A percentile compares a stretch with the other conserved stretches of the same genome.
phyloP scores from a whole-genome alignment of 2,113 vertebrate genomes.

The Sorex fumeus region DNA sequence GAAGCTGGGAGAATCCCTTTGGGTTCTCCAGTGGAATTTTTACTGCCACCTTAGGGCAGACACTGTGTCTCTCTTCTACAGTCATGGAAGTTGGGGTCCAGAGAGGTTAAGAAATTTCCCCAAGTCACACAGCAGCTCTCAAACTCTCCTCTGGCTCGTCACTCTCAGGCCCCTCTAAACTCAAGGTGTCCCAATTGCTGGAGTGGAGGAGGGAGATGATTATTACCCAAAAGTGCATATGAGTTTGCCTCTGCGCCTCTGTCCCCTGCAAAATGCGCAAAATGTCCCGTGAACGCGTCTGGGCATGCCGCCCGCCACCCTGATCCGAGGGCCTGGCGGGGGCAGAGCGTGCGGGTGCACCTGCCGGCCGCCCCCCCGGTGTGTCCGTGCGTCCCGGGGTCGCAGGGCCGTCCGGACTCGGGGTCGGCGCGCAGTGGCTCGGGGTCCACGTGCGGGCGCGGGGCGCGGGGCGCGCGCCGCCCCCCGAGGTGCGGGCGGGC shows the following conservation, averaged over 20 bases:
- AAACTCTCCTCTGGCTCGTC: neutral
- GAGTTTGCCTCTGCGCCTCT: neutral
- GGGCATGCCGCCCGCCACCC: no score
- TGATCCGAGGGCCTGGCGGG: neutral
- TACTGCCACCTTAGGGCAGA: neutral
- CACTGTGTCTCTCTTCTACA: neutral
- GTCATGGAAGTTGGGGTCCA: neutral
- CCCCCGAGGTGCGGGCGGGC: conserved; percentile 29
- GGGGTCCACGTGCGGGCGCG: neutral
- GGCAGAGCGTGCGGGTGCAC: neutral
- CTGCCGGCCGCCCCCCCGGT: neutral
- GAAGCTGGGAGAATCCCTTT: no score
- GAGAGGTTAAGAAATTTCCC: conserved; percentile 30
- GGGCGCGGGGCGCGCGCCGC: conserved; percentile 55
- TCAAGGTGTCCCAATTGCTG: fast-evolving
- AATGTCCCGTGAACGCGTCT: no score
- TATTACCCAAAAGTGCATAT: neutral
- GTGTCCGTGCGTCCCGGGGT: neutral
- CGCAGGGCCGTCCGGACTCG: neutral
- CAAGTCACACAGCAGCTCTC: neutral
- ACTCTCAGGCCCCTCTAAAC: no score
- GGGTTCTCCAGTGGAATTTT: neutral
- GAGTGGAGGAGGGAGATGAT: neutral
- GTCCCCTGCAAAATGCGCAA: neutral
- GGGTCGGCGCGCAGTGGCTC: neutral